Evolutionary conservation across 2,113 vertebrate species (phyloP), one percentile per base, ranked within the genome.

Genomic region (Eretmochelys imbricata): DNA sequence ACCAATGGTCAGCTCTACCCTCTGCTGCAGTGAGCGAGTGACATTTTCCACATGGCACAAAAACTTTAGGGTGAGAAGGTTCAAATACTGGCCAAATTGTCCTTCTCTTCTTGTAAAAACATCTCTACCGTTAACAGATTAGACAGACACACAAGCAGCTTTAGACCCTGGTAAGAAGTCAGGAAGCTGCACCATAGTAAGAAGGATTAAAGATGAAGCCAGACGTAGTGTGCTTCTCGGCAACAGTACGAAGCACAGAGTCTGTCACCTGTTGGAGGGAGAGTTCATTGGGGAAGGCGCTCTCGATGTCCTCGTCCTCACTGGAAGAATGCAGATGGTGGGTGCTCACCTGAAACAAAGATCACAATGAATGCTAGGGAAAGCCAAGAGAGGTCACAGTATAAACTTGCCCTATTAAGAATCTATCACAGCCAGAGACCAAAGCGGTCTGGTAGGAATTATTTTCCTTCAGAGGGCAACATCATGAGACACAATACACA

Each of bases 251-350:
- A 27, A 6, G 1, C 1, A 1, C 0, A 2, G 0, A 69, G 50
- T 5, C 10, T 8, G 5, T 85, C 97, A 99, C 99, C 98, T 99
- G 99, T 6, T 99, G 99, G 14, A 99, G 99, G 5, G 99, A 99
- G 90, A 99, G 98, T 84, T 99, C 99, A 2, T 99, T 99, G 95
- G 99, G 99, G 95, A 99, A 99, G 82, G 99, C 98, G 46, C 98
- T 98, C 97, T 99, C 99, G 82, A 99, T 98, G 97, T 99, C 99
- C 88, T 99, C 99, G 1, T 99, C 99, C 97, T 99, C 99, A 7
- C 99, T 99, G 89, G 99, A 99, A 11, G 99, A 99, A 96, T 99
- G 99, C 89, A 99, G 98, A 96, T 99, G 99, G 96, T 99, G 99
- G 59, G 99, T 99, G 98, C 99, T 99, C 79, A 99, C 99, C 99